Percentiles rank a stretch among this genome's conserved stretches.
phyloP scores from a whole-genome alignment of 2,113 vertebrate species.

The Amblyornis subalaris region DNA sequence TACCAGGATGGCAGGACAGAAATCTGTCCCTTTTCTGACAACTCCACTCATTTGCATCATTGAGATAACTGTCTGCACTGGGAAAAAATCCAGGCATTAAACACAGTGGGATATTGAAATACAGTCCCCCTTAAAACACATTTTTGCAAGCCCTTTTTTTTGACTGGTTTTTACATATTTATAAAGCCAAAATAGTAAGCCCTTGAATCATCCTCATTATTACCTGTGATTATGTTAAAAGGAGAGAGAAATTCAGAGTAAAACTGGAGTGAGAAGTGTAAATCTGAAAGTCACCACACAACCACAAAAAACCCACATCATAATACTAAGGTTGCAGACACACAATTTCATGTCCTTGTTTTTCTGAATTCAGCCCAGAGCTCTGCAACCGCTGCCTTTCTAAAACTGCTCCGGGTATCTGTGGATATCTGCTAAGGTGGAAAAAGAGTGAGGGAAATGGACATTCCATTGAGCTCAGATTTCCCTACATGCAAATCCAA shows the following conservation, averaged over 20 bases:
- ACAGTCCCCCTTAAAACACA: not conserved
- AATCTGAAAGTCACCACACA: not conserved
- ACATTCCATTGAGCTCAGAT: not conserved
- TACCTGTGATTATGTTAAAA: not conserved
- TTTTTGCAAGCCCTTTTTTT: not conserved
- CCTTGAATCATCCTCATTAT: not conserved
- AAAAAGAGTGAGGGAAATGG: not conserved
- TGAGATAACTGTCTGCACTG: not conserved
- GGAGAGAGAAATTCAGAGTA: not conserved
- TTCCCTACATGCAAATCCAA: not conserved
- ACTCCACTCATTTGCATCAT: not conserved
- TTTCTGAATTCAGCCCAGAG: not conserved
- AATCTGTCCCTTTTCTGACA: not conserved
- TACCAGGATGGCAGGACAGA: accelerated
- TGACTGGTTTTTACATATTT: not conserved
- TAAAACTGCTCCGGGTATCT: not conserved
- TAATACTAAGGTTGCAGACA: not conserved
- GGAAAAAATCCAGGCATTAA: not conserved
- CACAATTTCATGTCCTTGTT: accelerated
- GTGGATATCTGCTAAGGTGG: not conserved
- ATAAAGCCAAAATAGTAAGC: not conserved
- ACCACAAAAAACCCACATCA: not conserved
- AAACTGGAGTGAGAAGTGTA: not conserved
- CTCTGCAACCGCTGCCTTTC: not conserved
- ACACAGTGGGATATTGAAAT: accelerated